Base-by-base conservation (phyloP, 1,140 invertebrate species). In the Homalodisca vitripennis region DNA sequence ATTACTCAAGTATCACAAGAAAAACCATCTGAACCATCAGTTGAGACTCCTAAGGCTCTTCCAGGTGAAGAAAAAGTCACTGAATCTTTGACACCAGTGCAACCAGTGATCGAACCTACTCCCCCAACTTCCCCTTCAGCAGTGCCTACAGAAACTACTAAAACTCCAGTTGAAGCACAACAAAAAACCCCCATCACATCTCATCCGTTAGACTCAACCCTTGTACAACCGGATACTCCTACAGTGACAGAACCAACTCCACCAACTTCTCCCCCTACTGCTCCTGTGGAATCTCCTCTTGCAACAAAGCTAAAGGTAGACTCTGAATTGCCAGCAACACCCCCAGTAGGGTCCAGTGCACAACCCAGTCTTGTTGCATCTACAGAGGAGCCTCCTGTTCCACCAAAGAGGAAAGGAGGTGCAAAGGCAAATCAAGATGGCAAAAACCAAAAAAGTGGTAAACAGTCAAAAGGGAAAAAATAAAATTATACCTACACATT, bases 341-440 rank as follows among this genome's bases (percentile, higher is more conserved):
- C 69, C 3, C 66, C 69, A n/a, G 67, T 51, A 20, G 41, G 48
- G n/a, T 29, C 29, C 12, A 22, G 24, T 2, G 13, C 65, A 66
- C n/a, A 55, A 14, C 26, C 1, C n/a, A 14, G 30, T 47, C 24
- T 17, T 34, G 62, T 17, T 22, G 62, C 47, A 29, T 17, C 57
- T n/a, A n/a, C 24, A 32, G 69, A 66, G 31, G 71, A 81, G 29
- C 70, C 73, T 17, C 81, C 82, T 26, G 73, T 82, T 57, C 81
- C 82, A 3, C 80, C 82, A 0, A 82, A 82, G 53, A 73, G 81
- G 71, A 82, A 82, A 75, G 68, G 68, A 67, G 69, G 64, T 3
- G 6, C 48, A 53, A 65, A 69, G 57, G 60, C 32, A 60, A 66
- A 29, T 13, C 46, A 63, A 30, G 34, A 71, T 32, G 48, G 31